phyloP scores from a whole-genome alignment of 2,797 vertebrate species.

The Pangasius sanitwongsei region DNA sequence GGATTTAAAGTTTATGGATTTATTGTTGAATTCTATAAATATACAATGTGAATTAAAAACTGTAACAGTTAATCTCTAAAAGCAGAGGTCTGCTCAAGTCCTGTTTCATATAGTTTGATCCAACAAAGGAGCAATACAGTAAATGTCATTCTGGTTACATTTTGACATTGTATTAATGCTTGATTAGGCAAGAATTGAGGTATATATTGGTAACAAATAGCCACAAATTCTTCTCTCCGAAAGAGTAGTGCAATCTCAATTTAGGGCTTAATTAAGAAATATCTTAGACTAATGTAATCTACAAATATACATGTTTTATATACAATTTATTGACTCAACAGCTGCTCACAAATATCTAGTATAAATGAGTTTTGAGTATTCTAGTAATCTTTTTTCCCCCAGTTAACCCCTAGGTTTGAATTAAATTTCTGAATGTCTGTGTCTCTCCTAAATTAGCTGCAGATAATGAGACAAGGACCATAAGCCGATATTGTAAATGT shows the following conservation, averaged over 20 bases:
- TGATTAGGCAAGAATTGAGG: no score
- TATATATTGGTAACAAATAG: no score
- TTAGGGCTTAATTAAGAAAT: neutral
- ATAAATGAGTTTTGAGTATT: neutral
- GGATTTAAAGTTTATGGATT: neutral
- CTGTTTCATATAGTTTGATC: neutral
- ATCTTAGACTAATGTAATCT: neutral
- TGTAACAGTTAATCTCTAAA: neutral
- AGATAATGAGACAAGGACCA: neutral
- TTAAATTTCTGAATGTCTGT: neutral
- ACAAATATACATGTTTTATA: neutral
- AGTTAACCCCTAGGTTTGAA: neutral
- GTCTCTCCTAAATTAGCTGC: neutral
- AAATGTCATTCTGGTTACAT: neutral
- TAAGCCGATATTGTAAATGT: neutral
- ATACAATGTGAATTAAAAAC: neutral
- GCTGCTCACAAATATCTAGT: neutral
- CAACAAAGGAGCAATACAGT: neutral
- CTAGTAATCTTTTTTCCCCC: neutral
- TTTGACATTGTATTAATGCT: no score
- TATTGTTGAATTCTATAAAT: neutral
- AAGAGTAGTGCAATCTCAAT: neutral
- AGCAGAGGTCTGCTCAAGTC: neutral
- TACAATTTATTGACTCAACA: neutral
- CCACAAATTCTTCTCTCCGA: neutral